Base-by-base conservation (phyloP, 2,113 vertebrate species). In the Phasianus colchicus region DNA sequence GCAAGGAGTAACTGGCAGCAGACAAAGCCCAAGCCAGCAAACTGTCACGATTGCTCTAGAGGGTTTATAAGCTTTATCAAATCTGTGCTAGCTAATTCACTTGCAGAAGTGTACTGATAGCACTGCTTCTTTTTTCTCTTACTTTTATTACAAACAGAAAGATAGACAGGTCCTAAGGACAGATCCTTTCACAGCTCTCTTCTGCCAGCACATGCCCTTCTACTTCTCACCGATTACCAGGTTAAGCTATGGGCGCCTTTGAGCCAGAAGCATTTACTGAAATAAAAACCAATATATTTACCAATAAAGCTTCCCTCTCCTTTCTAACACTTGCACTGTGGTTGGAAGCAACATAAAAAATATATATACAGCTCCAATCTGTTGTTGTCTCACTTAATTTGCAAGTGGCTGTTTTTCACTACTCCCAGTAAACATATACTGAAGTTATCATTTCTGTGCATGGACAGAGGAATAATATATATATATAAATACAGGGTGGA, bases 11-110 rank as follows among this genome's bases (percentile, higher is more conserved):
- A 98, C 98, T 99, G 98, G 98, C 98, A 98, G 98, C 97, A 97
- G 98, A 98, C 97, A 97, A 97, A 97, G 97, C 97, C 96, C 96
- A 80, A 96, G 95, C 88, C 93, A 97, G 91, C 94, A 97, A 97
- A 97, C 98, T 98, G 98, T 98, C 98, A 98, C 89, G 27, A 94
- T 96, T 94, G 96, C 96, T 97, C 97, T 96, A 95, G 97, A 98
- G 97, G 97, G 97, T 97, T 98, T 97, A 97, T 97, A 97, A 98
- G 97, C 97, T 98, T 98, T 98, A 98, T 99, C 98, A 98, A 98
- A 98, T 98, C 97, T 97, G 97, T 97, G 97, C 97, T 97, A 97
- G 97, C 98, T 98, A 98, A 98, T 99, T 98, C 98, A 98, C 98
- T 98, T 98, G 97, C 97, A 96, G 96, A 98, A 98, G 98, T 97